These are phyloP conservation scores for Octonoba sinensis DNA, from an alignment of 2,888 invertebrate species.

Conservation along the genomic window DNA sequence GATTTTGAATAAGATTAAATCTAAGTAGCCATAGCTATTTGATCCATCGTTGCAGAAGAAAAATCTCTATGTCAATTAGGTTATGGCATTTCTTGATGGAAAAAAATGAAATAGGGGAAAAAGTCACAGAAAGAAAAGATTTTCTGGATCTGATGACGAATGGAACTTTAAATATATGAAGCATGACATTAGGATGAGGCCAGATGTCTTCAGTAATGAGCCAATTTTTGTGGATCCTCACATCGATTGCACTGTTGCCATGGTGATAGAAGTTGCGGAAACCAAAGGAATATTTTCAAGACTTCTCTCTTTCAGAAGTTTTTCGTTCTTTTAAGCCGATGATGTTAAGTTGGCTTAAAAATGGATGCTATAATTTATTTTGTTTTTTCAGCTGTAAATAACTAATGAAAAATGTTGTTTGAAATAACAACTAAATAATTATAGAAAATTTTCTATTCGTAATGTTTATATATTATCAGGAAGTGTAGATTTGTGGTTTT, in stretches of 20 bases:
- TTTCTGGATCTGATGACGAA: constrained; percentile 31
- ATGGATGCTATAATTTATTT: too few species aligned
- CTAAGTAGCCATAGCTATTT: too few species aligned
- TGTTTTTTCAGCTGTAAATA: too few species aligned
- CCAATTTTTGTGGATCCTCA: constrained; percentile 44
- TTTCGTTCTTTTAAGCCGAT: not conserved
- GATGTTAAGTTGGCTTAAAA: too few species aligned
- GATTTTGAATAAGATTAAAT: too few species aligned
- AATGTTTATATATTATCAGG: too few species aligned
- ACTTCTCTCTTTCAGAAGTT: constrained; percentile 18
- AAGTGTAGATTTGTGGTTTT: too few species aligned
- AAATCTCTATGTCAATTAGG: too few species aligned
- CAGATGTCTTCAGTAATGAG: constrained; percentile 61
- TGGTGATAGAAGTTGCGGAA: constrained; percentile 29
- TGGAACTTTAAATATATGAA: constrained; percentile 60
- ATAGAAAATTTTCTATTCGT: too few species aligned
- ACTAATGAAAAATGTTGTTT: too few species aligned
- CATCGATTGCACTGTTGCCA: constrained; percentile 58
- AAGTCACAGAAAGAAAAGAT: constrained; percentile 15
- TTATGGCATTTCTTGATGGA: not conserved
- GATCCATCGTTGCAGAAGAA: too few species aligned
- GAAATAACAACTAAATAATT: too few species aligned
- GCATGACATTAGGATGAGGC: constrained; percentile 52
- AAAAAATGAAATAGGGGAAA: not conserved
- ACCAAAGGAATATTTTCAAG: constrained; percentile 25